Percentiles rank a stretch among this genome's conserved stretches.
These are phyloP conservation scores for Puma concolor DNA, from an alignment of 2,113 vertebrate genomes.

Conservation along the genomic window DNA sequence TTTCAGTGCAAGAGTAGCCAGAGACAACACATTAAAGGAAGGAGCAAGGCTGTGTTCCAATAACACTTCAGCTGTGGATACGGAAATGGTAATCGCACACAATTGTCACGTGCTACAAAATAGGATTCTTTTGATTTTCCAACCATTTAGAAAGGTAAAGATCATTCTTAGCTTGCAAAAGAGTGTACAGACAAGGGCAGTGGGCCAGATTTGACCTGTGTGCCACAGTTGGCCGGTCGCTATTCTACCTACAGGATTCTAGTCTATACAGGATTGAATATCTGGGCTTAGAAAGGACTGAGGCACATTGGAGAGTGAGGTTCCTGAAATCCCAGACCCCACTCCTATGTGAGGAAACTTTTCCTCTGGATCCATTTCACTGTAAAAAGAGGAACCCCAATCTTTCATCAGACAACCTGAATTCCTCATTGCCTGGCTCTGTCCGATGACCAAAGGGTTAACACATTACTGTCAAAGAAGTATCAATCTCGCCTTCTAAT, in stretches of 20 bases:
- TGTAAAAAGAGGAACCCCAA: background rate
- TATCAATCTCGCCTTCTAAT: background rate
- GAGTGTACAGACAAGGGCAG: background rate
- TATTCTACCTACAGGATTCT: background rate
- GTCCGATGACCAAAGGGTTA: background rate
- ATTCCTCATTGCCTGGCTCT: background rate
- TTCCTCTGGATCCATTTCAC: background rate
- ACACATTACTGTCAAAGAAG: background rate
- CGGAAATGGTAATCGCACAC: background rate
- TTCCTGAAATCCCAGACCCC: background rate
- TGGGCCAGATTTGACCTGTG: background rate
- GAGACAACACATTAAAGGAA: background rate
- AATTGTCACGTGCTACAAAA: background rate
- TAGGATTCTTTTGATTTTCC: background rate
- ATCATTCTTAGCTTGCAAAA: background rate
- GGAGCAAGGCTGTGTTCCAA: background rate
- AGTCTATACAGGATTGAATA: background rate
- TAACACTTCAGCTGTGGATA: background rate
- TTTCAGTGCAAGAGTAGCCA: background rate
- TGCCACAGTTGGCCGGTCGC: background rate
- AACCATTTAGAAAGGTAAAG: slow-evolving; percentile 15
- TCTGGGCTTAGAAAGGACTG: background rate
- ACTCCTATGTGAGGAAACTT: background rate
- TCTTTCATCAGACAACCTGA: background rate
- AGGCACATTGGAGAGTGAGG: background rate